A percentile compares a stretch with the other conserved stretches of the same genome.
These are phyloP conservation scores for Mobula birostris DNA, from an alignment of 2,113 vertebrate genomes.

Conservation along the genomic window DNA sequence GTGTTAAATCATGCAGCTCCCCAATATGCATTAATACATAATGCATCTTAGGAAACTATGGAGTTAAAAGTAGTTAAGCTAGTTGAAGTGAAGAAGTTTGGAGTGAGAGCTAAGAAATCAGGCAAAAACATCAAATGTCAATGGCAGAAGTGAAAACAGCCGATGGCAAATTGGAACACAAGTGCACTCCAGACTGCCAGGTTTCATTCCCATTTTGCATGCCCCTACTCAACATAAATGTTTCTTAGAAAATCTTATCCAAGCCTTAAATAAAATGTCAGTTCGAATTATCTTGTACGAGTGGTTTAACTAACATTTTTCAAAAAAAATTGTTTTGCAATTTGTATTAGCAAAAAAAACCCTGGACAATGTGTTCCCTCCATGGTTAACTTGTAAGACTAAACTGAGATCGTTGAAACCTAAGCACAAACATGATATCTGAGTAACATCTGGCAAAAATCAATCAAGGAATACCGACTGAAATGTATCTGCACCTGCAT, in stretches of 20 bases:
- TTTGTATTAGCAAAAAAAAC: neutral
- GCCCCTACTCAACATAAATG: neutral
- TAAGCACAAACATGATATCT: neutral
- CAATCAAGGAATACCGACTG: neutral
- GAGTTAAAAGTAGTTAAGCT: neutral
- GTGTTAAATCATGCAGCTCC: neutral
- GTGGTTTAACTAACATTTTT: neutral
- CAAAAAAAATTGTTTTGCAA: neutral
- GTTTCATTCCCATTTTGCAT: neutral
- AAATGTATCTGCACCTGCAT: slow-evolving; percentile 6
- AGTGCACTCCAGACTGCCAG: neutral
- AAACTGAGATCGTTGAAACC: neutral
- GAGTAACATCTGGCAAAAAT: slow-evolving; percentile 28
- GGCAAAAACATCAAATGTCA: neutral
- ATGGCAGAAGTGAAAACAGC: neutral
- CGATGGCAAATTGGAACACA: neutral
- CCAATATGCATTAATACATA: neutral
- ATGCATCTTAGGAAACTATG: neutral
- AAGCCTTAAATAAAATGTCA: neutral
- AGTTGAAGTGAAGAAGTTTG: neutral
- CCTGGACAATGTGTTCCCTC: neutral
- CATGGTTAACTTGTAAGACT: neutral
- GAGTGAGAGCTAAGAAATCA: neutral
- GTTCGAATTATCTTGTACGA: neutral
- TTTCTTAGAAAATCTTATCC: neutral